Conservation (phyloP, 2,888 invertebrate genomes). For the Villa cingulata region DNA sequence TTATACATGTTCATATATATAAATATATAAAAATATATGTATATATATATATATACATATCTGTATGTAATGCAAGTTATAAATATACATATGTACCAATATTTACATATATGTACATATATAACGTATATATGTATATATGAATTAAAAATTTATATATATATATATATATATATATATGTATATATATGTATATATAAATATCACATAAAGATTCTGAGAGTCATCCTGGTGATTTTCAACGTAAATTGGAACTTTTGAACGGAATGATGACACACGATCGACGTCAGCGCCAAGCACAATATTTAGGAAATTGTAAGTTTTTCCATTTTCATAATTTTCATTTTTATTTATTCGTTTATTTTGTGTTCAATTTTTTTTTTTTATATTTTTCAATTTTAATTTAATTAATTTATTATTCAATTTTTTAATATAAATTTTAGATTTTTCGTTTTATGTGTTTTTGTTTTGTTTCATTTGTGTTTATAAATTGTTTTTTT, state of each 20-base stretch:
- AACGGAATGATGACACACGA: conserved; percentile 86
- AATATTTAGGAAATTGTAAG: conserved; percentile 72
- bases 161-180: background rate
- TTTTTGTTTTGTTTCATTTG: background rate
- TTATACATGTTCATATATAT: too few relatives aligned
- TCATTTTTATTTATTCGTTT: background rate
- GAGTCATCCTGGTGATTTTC: conserved; percentile 67
- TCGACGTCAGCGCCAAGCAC: conserved; percentile 60
- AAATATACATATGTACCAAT: too few relatives aligned
- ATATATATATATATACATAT: too few relatives aligned
- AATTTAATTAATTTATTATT: too few relatives aligned
- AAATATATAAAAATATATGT: too few relatives aligned
- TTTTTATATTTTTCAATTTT: background rate
- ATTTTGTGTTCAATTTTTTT: background rate
- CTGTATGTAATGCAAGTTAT: too few relatives aligned
- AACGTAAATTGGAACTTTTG: conserved; percentile 78
- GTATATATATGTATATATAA: background rate
- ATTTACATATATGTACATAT: too few relatives aligned
- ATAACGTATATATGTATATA: too few relatives aligned
- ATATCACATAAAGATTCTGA: conserved; percentile 53
- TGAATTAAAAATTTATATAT: too few relatives aligned
- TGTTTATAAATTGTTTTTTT: too few relatives aligned
- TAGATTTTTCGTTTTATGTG: background rate
- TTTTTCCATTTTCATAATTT: background rate
- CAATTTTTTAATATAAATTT: too few relatives aligned